Percentiles rank a stretch among this genome's conserved stretches.
These are phyloP conservation scores for Serilophus lunatus DNA, from an alignment of 2,113 vertebrate species.

Conservation along the genomic window DNA sequence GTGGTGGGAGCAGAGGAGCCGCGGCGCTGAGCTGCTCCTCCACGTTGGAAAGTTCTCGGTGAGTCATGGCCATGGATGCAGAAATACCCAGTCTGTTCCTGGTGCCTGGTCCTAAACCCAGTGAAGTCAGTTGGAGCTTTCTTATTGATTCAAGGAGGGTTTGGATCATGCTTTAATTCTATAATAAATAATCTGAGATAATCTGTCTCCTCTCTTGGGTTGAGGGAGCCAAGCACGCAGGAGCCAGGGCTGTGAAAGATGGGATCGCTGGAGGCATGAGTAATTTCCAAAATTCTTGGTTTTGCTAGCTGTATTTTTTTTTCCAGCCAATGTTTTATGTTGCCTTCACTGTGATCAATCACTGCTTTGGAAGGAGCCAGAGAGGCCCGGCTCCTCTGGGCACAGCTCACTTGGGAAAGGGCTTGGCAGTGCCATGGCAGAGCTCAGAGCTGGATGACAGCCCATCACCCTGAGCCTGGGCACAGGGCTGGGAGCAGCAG, in stretches of 20 bases:
- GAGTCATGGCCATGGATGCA: background rate
- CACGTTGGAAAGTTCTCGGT: conserved; percentile 45
- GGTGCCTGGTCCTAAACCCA: background rate
- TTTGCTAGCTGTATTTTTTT: background rate
- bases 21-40: background rate
- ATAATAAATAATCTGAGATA: conserved; percentile 36
- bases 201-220: conserved; percentile 2
- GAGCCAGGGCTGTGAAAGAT: conserved; percentile 10
- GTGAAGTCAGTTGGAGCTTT: background rate
- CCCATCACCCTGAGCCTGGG: rapidly evolving
- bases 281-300: conserved; percentile 16
- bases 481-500: background rate
- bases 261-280: conserved; percentile 10
- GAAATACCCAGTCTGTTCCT: background rate
- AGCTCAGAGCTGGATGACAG: background rate
- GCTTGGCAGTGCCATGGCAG: background rate
- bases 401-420: background rate
- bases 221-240: background rate
- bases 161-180: conserved; percentile 11
- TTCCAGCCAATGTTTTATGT: background rate
- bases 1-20: background rate
- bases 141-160: background rate
- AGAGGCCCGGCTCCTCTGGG: background rate
- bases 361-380: background rate
- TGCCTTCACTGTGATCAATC: conserved; percentile 9